Evolutionary conservation across 2,888 invertebrate genomes (phyloP).

Genomic region (Platycheirus albimanus): DNA sequence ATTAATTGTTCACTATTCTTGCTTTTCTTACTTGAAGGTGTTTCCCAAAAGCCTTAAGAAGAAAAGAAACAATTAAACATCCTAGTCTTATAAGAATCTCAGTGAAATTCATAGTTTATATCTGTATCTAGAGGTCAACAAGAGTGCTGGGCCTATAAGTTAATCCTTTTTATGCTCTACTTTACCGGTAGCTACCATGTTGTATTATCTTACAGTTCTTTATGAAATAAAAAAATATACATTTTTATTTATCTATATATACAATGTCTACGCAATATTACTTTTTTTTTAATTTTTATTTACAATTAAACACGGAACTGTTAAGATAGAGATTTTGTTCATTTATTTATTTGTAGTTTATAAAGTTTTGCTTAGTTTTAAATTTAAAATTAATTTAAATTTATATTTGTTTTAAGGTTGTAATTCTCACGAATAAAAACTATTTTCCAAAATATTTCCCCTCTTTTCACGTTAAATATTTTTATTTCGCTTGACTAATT

Average conservation of each 20-base stretch:
- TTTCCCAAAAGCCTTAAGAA: constrained; percentile 10
- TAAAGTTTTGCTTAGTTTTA: constrained; percentile 40
- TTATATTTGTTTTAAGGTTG: constrained; percentile 63
- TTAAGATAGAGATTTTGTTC: constrained; percentile 60
- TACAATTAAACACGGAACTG: constrained; percentile 31
- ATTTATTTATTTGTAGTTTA: constrained; percentile 60
- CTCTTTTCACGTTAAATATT: not conserved
- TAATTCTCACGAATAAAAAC: constrained; percentile 54
- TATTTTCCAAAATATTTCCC: constrained; percentile 1
- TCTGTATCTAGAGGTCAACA: constrained; percentile 31
- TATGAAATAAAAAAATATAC: not conserved
- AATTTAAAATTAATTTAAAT: constrained; percentile 40
- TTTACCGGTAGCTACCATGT: constrained; percentile 58
- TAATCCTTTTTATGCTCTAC: constrained; percentile 34
- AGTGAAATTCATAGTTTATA: constrained; percentile 62
- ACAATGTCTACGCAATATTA: constrained; percentile 30
- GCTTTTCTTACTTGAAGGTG: constrained; percentile 18
- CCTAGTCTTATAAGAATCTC: constrained; percentile 69
- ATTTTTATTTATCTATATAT: constrained; percentile 11
- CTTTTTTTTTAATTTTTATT: constrained; percentile 9
- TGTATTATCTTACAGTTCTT: constrained; percentile 55
- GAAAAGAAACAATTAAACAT: constrained; percentile 45
- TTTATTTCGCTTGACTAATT: not conserved
- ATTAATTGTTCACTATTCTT: constrained; percentile 38
- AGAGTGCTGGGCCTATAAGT: constrained; percentile 33